These are phyloP conservation scores for Platyrinchus mystaceus DNA, from an alignment of 2,797 vertebrate genomes.

Conservation along the genomic window DNA sequence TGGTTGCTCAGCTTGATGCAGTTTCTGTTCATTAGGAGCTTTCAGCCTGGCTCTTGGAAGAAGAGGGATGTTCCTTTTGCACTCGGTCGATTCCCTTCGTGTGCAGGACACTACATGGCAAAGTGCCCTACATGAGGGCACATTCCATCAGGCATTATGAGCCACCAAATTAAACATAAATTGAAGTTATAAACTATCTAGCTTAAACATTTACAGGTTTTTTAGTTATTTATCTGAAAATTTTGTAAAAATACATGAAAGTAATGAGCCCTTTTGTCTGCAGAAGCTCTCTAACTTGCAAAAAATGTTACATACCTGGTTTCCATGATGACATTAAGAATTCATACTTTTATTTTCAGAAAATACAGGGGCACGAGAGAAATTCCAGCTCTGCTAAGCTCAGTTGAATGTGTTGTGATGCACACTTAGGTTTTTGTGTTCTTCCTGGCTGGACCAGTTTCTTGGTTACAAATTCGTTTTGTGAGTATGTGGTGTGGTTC, in stretches of 20 bases:
- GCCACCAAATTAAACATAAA: neutral
- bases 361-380: neutral
- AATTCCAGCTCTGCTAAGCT: neutral
- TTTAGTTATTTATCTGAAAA: neutral
- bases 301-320: accelerated
- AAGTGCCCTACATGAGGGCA: neutral
- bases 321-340: neutral
- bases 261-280: neutral
- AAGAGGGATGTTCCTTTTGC: neutral
- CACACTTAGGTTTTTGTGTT: neutral
- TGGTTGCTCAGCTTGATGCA: neutral
- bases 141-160: neutral
- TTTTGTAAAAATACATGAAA: neutral
- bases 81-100: neutral
- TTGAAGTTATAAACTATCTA: neutral
- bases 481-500: neutral
- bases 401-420: accelerated
- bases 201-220: neutral
- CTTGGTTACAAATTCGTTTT: neutral
- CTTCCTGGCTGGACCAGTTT: neutral
- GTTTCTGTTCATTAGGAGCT: neutral
- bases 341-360: neutral
- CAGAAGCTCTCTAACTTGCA: neutral
- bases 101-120: neutral
- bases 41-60: neutral